Percentiles rank a stretch among this genome's conserved stretches.
phyloP scores from a whole-genome alignment of 2,797 vertebrate genomes.

The Melanogrammus aeglefinus region DNA sequence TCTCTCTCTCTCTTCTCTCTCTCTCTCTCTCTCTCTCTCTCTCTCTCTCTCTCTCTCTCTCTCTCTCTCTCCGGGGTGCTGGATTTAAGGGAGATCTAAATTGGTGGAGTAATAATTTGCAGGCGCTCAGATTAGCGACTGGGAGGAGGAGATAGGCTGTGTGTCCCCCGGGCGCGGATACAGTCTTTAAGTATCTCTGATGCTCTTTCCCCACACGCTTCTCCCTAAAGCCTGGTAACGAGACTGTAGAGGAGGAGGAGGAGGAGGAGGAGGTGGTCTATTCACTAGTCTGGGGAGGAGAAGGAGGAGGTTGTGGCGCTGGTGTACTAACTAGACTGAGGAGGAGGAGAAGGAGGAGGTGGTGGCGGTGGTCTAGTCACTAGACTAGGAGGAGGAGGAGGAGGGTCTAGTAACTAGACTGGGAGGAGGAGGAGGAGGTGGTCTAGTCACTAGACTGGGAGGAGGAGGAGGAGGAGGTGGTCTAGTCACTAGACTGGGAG shows the following conservation, averaged over 20 bases:
- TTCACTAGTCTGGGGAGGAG: not conserved
- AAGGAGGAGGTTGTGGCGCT: not conserved
- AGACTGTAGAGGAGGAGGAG: too few relatives aligned
- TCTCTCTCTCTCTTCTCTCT: conserved; percentile 5
- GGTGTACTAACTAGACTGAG: not conserved
- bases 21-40: too few relatives aligned
- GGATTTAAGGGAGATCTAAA: conserved; percentile 59
- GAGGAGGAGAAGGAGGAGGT: not conserved
- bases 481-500: conserved; percentile 31
- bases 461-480: not conserved
- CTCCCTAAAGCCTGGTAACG: too few relatives aligned
- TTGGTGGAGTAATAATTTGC: conserved; percentile 57
- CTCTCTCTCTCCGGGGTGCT: conserved; percentile 28
- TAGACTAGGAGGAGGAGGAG: too few relatives aligned
- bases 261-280: not conserved
- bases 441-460: not conserved
- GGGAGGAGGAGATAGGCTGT: conserved; percentile 43
- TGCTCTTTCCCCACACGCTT: conserved; percentile 53
- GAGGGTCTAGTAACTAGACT: too few relatives aligned
- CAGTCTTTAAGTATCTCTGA: conserved; percentile 61
- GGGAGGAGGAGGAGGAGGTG: not conserved
- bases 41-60: conserved; percentile 11
- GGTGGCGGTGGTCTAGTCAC: too few relatives aligned
- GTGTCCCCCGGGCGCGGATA: conserved; percentile 56
- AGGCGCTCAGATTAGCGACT: conserved; percentile 50